Conservation (phyloP, 1,140 invertebrate genomes). For the Euura lappo region DNA sequence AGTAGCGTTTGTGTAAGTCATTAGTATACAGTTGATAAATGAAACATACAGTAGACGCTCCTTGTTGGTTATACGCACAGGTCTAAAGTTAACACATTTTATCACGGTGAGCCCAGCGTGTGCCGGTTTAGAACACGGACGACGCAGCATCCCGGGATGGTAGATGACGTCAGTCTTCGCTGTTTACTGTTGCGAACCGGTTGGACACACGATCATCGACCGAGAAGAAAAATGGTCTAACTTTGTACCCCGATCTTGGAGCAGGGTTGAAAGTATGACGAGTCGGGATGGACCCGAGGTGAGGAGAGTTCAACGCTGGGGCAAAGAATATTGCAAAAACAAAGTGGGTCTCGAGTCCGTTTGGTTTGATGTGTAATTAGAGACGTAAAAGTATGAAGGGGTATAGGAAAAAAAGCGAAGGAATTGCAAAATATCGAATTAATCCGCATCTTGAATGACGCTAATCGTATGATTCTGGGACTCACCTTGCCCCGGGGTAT, state of each 20-base stretch:
- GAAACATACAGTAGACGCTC: too few relatives aligned
- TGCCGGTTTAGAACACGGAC: background rate
- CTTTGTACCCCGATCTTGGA: background rate
- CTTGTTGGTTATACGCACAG: background rate
- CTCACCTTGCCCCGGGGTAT: slow-evolving; percentile 1
- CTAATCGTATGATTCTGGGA: background rate
- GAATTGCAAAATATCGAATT: background rate
- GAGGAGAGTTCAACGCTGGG: background rate
- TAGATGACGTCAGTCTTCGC: background rate
- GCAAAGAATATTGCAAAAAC: background rate
- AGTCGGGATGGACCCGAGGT: background rate
- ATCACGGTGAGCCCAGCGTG: background rate
- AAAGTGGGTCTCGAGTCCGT: background rate
- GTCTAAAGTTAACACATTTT: background rate
- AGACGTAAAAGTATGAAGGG: background rate
- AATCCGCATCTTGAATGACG: background rate
- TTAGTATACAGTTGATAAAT: too few relatives aligned
- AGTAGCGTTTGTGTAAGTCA: too few relatives aligned
- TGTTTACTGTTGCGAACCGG: background rate
- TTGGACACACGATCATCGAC: background rate
- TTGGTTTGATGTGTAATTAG: background rate
- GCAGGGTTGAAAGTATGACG: background rate
- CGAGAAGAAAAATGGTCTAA: background rate
- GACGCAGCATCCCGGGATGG: background rate
- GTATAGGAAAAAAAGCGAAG: background rate